phyloP scores from a whole-genome alignment of 2,888 invertebrate species.

The Willowsia nigromaculata region DNA sequence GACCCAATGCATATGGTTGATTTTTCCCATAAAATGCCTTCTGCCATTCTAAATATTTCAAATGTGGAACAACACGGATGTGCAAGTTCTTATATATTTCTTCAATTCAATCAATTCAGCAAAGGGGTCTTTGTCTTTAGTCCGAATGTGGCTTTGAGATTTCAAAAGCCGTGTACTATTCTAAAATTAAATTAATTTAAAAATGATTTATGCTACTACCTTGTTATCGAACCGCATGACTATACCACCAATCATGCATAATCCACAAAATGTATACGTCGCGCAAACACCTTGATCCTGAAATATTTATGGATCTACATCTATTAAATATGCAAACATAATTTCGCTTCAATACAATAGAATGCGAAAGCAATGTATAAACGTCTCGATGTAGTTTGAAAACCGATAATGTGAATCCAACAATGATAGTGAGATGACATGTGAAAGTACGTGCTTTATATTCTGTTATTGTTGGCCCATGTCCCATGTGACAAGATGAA shows the following conservation, averaged over 20 bases:
- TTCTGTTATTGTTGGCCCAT: slow-evolving; percentile 30
- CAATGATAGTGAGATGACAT: slow-evolving; percentile 47
- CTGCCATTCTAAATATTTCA: not conserved
- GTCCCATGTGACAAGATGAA: slow-evolving; percentile 30
- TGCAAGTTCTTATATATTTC: no score
- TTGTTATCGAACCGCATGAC: no score
- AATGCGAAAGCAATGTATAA: not conserved
- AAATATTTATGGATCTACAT: not conserved
- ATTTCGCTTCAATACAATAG: no score
- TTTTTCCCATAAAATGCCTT: not conserved
- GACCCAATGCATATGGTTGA: slow-evolving; percentile 25
- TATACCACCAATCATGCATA: no score
- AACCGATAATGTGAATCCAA: not conserved
- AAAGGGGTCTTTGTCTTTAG: no score
- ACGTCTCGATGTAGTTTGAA: not conserved
- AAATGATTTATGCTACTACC: slow-evolving; percentile 18
- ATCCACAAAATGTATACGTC: no score
- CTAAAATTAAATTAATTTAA: not conserved
- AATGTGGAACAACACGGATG: not conserved
- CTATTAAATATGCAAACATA: no score
- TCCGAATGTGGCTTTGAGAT: no score
- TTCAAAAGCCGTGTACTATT: no score
- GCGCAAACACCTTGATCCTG: not conserved
- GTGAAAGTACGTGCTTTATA: slow-evolving; percentile 40
- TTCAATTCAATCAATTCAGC: no score